Base-by-base conservation (phyloP, 1,140 invertebrate genomes). In the Steinernema feltiae region DNA sequence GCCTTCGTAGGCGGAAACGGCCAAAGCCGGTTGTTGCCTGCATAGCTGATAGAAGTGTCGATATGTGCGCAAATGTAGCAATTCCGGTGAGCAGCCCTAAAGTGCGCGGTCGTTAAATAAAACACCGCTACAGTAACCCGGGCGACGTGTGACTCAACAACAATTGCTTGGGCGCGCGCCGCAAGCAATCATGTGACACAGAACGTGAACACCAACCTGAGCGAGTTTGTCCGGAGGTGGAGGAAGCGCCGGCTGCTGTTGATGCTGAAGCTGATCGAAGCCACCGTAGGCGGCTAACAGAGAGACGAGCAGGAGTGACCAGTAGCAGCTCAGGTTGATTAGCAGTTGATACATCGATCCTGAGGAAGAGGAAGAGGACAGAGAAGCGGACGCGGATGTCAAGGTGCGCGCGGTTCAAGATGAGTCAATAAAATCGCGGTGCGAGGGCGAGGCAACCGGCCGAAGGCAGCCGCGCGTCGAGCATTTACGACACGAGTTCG, bases 1-100 rank as follows among this genome's bases (percentile, higher is more conserved):
- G 24, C 83, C 83, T 75, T 83, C 79, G 17, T 76, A 82, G 3
- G 79, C 83, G 0, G 82, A 74, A 30, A 84, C 74, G 18, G 83
- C 84, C 29, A 84, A 72, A 17, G 82, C 29, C 0, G 83, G 82
- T 21, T 85, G 79, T 30, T 46, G 31, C 32, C 77, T 72, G 63
- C 83, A 85, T 18, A 78, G 48, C 30, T 77, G 70, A 46, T 83
- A 74, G 73, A 84, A 82, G 41, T 82, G 72, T 29, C 82, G 74
- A 73, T 80, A 83, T 15, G 78, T 35, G 24, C 78, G 71, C 17
- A 75, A 76, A 70, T 83, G 82, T 1, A 81, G 76, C 32, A 83
- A 74, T 70, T 83, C 82, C 30, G 72, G 75, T 15, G 81, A 71
- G 71, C 82, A 83, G 12, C 82, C 82, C 82, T 83, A 31, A 71